phyloP scores from a whole-genome alignment of 2,888 invertebrate species.

The Lamproptera curius region DNA sequence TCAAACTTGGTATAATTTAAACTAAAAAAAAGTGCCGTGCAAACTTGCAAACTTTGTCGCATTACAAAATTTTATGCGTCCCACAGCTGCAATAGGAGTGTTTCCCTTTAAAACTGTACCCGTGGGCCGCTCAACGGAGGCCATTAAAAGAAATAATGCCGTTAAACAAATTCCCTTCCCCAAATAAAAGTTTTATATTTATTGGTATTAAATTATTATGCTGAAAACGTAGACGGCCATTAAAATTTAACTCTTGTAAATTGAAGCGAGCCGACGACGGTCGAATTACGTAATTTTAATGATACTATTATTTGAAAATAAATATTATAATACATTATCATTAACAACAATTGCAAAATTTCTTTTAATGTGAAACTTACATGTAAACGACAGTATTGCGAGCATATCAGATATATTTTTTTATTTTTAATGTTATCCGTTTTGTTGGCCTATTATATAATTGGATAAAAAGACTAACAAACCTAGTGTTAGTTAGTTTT shows the following conservation, averaged over 20 bases:
- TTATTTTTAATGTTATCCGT: too few relatives aligned
- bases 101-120: slow-evolving; percentile 59
- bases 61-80: slow-evolving; percentile 65
- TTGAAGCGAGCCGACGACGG: slow-evolving; percentile 2
- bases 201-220: slow-evolving; percentile 20
- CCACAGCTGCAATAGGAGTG: slow-evolving; percentile 64
- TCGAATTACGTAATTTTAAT: slow-evolving; percentile 9
- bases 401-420: too few relatives aligned
- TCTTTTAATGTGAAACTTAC: too few relatives aligned
- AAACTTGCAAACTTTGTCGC: slow-evolving; percentile 49
- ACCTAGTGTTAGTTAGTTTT: too few relatives aligned
- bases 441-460: too few relatives aligned
- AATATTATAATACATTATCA: too few relatives aligned
- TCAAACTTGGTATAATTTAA: too few relatives aligned
- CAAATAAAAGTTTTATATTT: slow-evolving; percentile 37
- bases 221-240: slow-evolving; percentile 13
- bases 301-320: too few relatives aligned
- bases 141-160: slow-evolving; percentile 60
- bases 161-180: slow-evolving; percentile 53
- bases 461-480: too few relatives aligned
- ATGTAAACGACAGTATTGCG: too few relatives aligned
- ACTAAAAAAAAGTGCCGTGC: too few relatives aligned
- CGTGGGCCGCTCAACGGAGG: slow-evolving; percentile 47
- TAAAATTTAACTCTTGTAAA: slow-evolving; percentile 12
- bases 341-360: too few relatives aligned